Evolutionary conservation across 2,113 vertebrate genomes (phyloP), one percentile per base, ranked within the genome.

Genomic region (Candoia aspera): DNA sequence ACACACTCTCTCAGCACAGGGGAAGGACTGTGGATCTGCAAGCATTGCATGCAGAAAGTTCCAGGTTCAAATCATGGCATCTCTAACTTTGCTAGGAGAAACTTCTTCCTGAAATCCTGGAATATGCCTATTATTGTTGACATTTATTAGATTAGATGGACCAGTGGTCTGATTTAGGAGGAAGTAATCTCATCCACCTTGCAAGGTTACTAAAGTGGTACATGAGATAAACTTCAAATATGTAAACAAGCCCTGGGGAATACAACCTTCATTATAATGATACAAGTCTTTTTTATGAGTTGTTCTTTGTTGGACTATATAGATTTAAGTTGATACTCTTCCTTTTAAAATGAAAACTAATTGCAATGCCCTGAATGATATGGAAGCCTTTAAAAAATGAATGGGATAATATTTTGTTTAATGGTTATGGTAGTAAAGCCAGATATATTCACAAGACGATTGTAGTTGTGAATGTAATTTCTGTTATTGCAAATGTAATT

Each of bases 391-490:
- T 87, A 93, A 93, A 64, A 5, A 91, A 4, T 59, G 90, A 95
- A 91, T 62, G 55, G 0, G 73, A 12, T 46, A 83, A 86, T 87
- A 49, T 91, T 91, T 54, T 92, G 19, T 26, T 91, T 49, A 90
- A 46, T 85, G 37, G 6, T 0, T 92, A 89, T 46, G 87, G 83
- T 19, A 91, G 87, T 92, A 92, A 94, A 91, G 12, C 92, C 57
- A 94, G 94, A 62, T 92, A n/a, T 21, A 89, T 53, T 60, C 88
- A 33, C 92, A 91, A 94, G 92, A 46, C 37, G 93, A 59, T 6
- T 59, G 68, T 19, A n/a, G 64, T 88, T 64, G 24, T 94, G 89
- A 92, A 92, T 86, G 83, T 90, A 94, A 23, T 92, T 94, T 96
- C 15, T 49, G 1, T 54, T 90, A 2, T 54, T 87, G 10, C 90